Conservation (phyloP, 2,888 invertebrate genomes). For the Epiblema foenella region DNA sequence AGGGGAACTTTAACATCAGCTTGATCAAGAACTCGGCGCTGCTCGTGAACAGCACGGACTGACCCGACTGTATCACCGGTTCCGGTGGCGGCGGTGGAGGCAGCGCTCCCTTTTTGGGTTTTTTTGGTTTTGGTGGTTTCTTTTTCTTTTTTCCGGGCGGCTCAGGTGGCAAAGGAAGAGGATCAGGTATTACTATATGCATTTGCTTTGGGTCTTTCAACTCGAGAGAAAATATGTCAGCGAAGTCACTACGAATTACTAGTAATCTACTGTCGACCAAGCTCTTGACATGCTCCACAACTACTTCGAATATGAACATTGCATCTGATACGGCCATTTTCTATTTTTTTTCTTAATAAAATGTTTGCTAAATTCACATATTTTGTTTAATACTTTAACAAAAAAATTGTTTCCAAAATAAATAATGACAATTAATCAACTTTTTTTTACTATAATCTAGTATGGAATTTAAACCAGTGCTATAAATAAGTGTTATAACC, state of each 20-base stretch:
- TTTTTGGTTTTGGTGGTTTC: constrained; percentile 62
- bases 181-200: constrained; percentile 77
- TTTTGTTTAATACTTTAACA: constrained; percentile 17
- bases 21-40: constrained; percentile 72
- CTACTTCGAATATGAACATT: constrained; percentile 79
- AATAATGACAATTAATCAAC: constrained; percentile 18
- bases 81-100: constrained; percentile 69
- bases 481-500: background rate
- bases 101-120: constrained; percentile 65
- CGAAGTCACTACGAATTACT: constrained; percentile 74
- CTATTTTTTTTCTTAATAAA: constrained; percentile 47
- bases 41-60: constrained; percentile 75
- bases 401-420: constrained; percentile 26
- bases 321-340: constrained; percentile 74
- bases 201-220: constrained; percentile 77
- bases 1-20: constrained; percentile 69
- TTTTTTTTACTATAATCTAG: constrained; percentile 6
- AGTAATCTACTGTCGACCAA: constrained; percentile 65
- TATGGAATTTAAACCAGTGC: constrained; percentile 12
- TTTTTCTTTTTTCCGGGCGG: constrained; percentile 68
- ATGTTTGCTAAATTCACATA: constrained; percentile 25
- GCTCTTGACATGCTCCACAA: constrained; percentile 70
- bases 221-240: constrained; percentile 76
- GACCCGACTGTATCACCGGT: constrained; percentile 75
- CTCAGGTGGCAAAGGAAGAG: constrained; percentile 72